Evolutionary conservation across 2,113 vertebrate species (phyloP), one percentile per base, ranked within the genome.

Genomic region (Stegostoma tigrinum): DNA sequence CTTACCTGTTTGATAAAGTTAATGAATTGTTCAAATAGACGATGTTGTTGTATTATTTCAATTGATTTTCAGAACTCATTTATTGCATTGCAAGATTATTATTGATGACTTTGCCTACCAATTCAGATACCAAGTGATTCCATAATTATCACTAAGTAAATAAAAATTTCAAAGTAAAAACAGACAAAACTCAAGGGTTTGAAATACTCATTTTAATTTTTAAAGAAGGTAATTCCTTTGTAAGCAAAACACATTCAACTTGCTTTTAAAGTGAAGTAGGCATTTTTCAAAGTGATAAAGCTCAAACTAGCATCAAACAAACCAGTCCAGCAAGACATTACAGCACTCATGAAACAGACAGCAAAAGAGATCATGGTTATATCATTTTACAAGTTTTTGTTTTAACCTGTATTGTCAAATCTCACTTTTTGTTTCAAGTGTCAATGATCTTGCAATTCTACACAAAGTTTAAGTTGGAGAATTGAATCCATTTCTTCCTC

Each of bases 221-320:
- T 94, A 68, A 68, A 94, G 6, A 23, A 94, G 34, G 42, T 94
- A 94, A 94, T 95, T 30, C 15, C 14, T 30, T 23, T 45, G 15
- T 70, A 52, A 30, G 45, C 68, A 72, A 52, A 95, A 95, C 94
- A 95, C 42, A 42, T 95, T 52, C 42, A 75, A 95, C 68, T 72
- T 72, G 67, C 23, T 95, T 70, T 72, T 72, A 48, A 61, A 95
- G 67, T 95, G 48, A 67, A 94, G 38, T 48, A 93, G 61, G 38
- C 93, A 95, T 95, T 68, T 83, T 70, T 95, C 21, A 72, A 95
- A 38, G 24, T 34, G 38, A 75, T 72, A 52, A 48, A 52, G 94
- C 45, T 95, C 70, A 95, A 94, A 94, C 6, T 94, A 89, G 86
- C 86, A 94, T 67, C 91, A 70, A 70, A 70, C 91, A 70, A 66